Percentiles rank a stretch among this genome's conserved stretches.
These are phyloP conservation scores for Hipposideros armiger DNA, from an alignment of 2,113 vertebrate genomes.

Conservation along the genomic window DNA sequence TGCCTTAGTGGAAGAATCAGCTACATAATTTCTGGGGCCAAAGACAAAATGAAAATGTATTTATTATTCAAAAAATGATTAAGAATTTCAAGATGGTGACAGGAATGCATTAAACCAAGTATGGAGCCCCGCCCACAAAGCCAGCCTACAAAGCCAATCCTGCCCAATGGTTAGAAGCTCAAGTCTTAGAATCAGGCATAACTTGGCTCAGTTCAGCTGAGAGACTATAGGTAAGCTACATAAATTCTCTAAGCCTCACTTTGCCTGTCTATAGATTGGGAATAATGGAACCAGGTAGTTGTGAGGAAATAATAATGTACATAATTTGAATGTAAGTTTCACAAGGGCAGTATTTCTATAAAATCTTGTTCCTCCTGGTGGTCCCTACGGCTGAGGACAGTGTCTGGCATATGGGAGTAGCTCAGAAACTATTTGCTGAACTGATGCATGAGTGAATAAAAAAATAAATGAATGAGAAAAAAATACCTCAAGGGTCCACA, in stretches of 20 bases:
- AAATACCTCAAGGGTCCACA: neutral
- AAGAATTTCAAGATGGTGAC: neutral
- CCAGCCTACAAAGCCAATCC: neutral
- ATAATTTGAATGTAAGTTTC: neutral
- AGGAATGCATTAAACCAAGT: neutral
- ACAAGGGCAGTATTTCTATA: neutral
- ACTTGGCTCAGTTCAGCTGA: neutral
- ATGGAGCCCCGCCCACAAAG: neutral
- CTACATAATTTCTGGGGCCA: neutral
- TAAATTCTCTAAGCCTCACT: neutral
- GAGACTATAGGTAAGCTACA: neutral
- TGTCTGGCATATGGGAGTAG: neutral
- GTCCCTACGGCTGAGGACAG: neutral
- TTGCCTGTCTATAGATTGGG: neutral
- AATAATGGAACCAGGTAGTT: neutral
- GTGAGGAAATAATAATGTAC: neutral
- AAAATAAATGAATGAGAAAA: neutral
- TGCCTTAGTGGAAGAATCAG: neutral
- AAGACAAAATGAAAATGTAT: slow-evolving; percentile 8
- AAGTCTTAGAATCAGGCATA: neutral
- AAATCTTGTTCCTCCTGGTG: neutral
- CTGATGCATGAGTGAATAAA: neutral
- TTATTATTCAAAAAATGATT: neutral
- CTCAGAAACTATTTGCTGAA: slow-evolving; percentile 24
- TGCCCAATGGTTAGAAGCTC: neutral